phyloP scores from a whole-genome alignment of 2,888 invertebrate genomes.

The Tethea ocularis region DNA sequence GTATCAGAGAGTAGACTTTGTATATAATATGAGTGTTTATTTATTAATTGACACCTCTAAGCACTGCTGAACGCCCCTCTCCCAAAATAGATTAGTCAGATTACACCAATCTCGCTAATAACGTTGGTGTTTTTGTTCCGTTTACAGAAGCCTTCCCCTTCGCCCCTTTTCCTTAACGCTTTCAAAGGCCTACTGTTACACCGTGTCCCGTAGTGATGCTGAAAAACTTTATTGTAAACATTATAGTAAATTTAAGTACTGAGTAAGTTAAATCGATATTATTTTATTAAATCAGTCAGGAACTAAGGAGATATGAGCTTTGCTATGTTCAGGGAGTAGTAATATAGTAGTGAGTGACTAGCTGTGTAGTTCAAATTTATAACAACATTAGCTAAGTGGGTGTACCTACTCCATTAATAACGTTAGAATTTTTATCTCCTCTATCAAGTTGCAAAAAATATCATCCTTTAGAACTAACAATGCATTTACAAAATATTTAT shows the following conservation, averaged over 20 bases:
- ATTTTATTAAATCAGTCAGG: too few species aligned
- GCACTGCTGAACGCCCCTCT: conserved; percentile 61
- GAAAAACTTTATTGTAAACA: conserved; percentile 6
- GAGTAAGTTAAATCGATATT: too few species aligned
- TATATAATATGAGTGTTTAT: conserved; percentile 37
- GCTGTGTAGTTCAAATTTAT: too few species aligned
- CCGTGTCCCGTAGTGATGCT: conserved; percentile 58
- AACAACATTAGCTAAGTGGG: too few species aligned
- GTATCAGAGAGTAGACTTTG: background rate
- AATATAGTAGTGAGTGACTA: too few species aligned
- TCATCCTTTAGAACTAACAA: too few species aligned
- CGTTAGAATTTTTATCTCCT: background rate
- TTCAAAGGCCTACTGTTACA: conserved; percentile 55
- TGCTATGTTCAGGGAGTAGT: too few species aligned
- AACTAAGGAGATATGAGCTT: too few species aligned
- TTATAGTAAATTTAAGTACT: background rate
- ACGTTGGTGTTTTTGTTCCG: conserved; percentile 83
- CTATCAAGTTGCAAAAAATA: background rate
- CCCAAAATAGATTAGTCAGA: conserved; percentile 83
- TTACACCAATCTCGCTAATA: conserved; percentile 84
- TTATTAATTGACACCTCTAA: conserved; percentile 69
- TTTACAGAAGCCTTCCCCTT: conserved; percentile 76
- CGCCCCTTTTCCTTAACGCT: conserved; percentile 73
- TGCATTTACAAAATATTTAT: background rate
- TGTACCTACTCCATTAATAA: too few species aligned